A percentile compares a stretch with the other conserved stretches of the same genome.
Conservation (phyloP, 2,113 vertebrate genomes). For the Himantopus leucocephalus region DNA sequence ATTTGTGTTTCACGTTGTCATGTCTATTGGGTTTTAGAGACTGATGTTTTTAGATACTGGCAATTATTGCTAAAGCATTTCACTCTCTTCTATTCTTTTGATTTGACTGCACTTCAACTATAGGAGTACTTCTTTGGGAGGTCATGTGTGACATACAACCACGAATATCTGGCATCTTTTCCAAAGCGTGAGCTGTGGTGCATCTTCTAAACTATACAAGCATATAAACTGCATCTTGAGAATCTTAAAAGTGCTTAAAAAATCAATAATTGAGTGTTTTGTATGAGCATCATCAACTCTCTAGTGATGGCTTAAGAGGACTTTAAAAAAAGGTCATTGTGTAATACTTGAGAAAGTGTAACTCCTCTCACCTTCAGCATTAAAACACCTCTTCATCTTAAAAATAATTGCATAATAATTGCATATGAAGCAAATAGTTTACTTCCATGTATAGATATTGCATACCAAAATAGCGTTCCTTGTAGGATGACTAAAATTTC, state of each 20-base stretch:
- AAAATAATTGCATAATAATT: conserved; percentile 51
- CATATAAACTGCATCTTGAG: conserved; percentile 52
- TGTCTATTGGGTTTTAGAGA: not conserved
- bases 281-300: conserved; percentile 56
- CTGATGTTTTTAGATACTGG: not conserved
- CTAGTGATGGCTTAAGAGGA: conserved; percentile 60
- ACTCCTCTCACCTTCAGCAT: conserved; percentile 54
- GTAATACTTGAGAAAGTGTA: conserved; percentile 59
- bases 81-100: conserved; percentile 15
- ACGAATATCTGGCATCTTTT: conserved; percentile 54
- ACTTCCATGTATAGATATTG: not conserved
- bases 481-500: not conserved
- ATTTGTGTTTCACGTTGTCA: not conserved
- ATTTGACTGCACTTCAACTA: conserved; percentile 45
- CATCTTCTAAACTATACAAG: conserved; percentile 33
- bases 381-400: conserved; percentile 22
- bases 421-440: conserved; percentile 3
- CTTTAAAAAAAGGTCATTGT: conserved; percentile 68
- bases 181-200: conserved; percentile 8
- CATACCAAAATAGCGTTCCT: not conserved
- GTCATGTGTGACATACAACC: conserved; percentile 41
- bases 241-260: conserved; percentile 56
- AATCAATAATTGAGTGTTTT: conserved; percentile 68
- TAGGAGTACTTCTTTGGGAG: conserved; percentile 36
- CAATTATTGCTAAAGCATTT: conserved; percentile 18